Conservation (phyloP, 2,113 vertebrate species). For the Numenius arquata region DNA sequence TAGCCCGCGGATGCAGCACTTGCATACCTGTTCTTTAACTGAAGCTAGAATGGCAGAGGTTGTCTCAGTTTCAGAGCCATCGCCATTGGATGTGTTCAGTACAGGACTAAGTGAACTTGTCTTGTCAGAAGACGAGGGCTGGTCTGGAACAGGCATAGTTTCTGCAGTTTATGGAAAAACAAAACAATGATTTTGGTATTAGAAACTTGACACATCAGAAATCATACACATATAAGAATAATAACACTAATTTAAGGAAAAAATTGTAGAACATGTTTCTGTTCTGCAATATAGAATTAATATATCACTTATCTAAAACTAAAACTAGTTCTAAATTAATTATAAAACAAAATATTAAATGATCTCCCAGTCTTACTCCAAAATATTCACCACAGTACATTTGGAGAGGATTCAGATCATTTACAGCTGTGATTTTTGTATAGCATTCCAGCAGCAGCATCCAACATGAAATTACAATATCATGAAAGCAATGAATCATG, state of each 20-base stretch:
- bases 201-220: background rate
- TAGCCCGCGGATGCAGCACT: background rate
- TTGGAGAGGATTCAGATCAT: background rate
- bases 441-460: background rate
- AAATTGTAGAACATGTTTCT: background rate
- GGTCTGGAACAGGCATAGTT: constrained; percentile 97
- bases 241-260: background rate
- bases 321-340: background rate
- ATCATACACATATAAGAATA: background rate
- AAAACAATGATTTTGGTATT: background rate
- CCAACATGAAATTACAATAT: background rate
- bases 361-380: background rate
- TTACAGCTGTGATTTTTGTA: background rate
- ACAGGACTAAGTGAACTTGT: constrained; percentile 88
- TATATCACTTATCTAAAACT: background rate
- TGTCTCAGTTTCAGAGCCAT: constrained; percentile 91
- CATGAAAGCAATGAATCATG: constrained; percentile 18
- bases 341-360: background rate
- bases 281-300: background rate
- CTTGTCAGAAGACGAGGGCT: constrained; percentile 91
- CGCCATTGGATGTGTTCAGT: constrained; percentile 89
- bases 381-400: background rate
- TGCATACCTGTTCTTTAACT: constrained; percentile 95
- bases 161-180: constrained; percentile 65
- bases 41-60: constrained; percentile 97